Evolutionary conservation across 2,113 vertebrate species (phyloP).

Genomic region (Pluvialis apricaria): DNA sequence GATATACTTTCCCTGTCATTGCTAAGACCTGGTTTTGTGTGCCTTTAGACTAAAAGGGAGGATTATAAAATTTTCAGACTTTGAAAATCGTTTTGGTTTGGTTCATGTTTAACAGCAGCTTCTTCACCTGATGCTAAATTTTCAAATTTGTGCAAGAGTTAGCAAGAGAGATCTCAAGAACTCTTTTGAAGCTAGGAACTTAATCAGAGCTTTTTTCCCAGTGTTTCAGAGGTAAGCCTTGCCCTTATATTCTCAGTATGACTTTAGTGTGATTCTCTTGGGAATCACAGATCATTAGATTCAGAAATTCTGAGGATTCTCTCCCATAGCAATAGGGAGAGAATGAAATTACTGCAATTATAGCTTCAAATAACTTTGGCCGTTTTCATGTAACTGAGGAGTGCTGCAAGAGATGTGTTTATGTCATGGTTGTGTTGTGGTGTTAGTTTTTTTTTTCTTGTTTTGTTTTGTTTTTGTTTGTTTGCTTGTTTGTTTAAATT

Average conservation of each 20-base stretch:
- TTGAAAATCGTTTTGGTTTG: not conserved
- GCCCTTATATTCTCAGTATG: not conserved
- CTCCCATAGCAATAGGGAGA: not conserved
- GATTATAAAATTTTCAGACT: not conserved
- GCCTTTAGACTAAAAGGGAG: not conserved
- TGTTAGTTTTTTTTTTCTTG: no score
- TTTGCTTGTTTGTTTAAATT: not conserved
- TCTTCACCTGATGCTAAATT: not conserved
- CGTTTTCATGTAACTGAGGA: not conserved
- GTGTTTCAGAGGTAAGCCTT: not conserved
- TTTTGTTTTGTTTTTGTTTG: not conserved
- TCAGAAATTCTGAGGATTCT: not conserved
- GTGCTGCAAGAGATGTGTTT: not conserved
- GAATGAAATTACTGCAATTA: not conserved
- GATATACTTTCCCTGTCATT: not conserved
- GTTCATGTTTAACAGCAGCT: not conserved
- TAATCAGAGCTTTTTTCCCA: not conserved
- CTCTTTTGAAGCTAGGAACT: not conserved
- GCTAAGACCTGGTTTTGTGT: not conserved
- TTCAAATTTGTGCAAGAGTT: not conserved
- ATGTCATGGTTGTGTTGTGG: not conserved
- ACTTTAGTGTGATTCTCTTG: not conserved
- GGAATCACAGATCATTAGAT: not conserved
- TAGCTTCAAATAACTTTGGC: not conserved
- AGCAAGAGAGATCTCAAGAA: not conserved